Percentiles rank a stretch among this genome's conserved stretches.
phyloP scores from a whole-genome alignment of 2,888 invertebrate genomes.

The Omphaloscelis lunosa region DNA sequence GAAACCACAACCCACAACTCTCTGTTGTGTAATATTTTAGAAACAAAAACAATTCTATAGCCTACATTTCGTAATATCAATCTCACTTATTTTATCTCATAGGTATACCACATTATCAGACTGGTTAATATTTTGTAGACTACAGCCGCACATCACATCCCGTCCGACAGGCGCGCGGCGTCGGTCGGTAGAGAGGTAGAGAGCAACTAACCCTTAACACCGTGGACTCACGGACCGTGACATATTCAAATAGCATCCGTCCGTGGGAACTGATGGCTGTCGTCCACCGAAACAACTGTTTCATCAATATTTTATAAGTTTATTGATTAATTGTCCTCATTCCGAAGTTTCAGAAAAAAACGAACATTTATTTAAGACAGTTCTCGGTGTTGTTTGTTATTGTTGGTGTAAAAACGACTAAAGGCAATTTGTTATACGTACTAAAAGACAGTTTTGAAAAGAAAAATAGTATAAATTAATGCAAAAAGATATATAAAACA shows the following conservation, averaged over 20 bases:
- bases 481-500: background rate
- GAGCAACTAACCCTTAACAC: constrained; percentile 29
- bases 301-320: constrained; percentile 16
- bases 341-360: background rate
- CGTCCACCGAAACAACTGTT: background rate
- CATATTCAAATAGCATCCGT: constrained; percentile 48
- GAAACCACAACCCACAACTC: background rate
- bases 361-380: background rate
- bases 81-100: background rate
- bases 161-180: background rate
- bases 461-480: background rate
- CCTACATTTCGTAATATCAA: background rate
- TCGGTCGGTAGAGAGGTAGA: background rate
- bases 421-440: background rate
- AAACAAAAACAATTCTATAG: background rate
- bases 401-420: background rate
- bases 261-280: constrained; percentile 59
- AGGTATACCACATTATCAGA: background rate
- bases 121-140: background rate
- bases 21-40: background rate
- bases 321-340: constrained; percentile 18
- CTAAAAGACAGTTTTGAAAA: background rate
- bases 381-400: background rate
- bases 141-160: background rate
- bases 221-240: constrained; percentile 55